phyloP scores from a whole-genome alignment of 2,113 vertebrate species.

The Heterotis niloticus region DNA sequence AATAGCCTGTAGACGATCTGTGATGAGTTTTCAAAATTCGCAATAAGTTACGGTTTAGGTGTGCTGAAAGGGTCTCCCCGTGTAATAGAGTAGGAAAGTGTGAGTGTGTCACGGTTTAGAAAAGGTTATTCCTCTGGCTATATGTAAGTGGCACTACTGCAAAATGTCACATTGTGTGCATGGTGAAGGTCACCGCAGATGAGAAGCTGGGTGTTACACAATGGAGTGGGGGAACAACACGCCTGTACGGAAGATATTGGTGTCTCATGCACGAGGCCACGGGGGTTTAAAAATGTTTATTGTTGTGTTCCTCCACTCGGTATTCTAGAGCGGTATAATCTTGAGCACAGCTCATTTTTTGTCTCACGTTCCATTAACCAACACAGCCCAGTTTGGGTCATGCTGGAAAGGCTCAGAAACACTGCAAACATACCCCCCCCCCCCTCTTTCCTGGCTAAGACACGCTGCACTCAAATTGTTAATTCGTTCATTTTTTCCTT shows the following conservation, averaged over 20 bases:
- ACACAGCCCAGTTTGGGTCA: no score
- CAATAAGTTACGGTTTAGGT: constrained; percentile 19
- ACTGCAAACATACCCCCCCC: no score
- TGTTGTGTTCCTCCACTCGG: neutral
- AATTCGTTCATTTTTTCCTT: no score
- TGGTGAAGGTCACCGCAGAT: constrained; percentile 55
- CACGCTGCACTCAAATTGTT: no score
- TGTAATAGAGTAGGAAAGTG: constrained; percentile 25
- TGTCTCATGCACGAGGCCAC: neutral
- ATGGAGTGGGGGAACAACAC: neutral
- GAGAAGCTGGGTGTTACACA: constrained; percentile 18
- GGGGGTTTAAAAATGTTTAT: neutral
- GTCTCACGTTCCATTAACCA: no score
- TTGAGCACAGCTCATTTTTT: no score
- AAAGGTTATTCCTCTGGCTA: constrained; percentile 64
- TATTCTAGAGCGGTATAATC: neutral
- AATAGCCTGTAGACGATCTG: constrained; percentile 42
- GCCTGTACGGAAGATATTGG: neutral
- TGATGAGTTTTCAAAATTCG: constrained; percentile 48
- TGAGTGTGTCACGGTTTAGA: constrained; percentile 54
- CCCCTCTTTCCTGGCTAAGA: no score
- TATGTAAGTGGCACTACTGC: constrained; percentile 52
- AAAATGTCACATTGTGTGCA: constrained; percentile 60
- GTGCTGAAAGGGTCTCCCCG: constrained; percentile 29
- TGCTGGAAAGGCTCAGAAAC: no score